Evolutionary conservation across 64 coral and sea anemone genomes (phyloP).

Genomic region (Dendronephthya gigantea): DNA sequence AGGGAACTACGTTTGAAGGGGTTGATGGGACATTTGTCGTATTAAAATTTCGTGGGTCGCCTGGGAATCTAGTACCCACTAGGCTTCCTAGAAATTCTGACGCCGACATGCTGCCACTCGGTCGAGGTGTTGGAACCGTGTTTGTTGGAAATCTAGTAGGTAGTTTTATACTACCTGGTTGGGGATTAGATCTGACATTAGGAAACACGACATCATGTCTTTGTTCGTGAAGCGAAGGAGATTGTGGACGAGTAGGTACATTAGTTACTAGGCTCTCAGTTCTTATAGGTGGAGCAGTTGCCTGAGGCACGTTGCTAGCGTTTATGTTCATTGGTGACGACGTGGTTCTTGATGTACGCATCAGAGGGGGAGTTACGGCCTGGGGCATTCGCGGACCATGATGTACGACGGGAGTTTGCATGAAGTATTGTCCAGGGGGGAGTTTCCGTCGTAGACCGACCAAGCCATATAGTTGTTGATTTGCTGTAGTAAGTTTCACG

Average conservation of each 20-base stretch:
- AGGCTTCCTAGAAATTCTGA: not conserved
- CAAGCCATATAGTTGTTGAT: slow-evolving; percentile 12
- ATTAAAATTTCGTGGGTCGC: not conserved
- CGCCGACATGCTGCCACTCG: not conserved
- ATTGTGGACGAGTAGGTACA: not conserved
- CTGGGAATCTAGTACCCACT: not conserved
- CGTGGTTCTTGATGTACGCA: not conserved
- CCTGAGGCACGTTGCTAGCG: not conserved
- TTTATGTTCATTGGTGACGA: not conserved
- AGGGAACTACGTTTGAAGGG: not conserved
- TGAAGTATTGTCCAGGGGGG: not conserved
- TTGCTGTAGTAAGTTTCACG: not conserved
- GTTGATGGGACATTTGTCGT: not conserved
- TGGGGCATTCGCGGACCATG: not conserved
- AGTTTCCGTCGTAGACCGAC: not conserved
- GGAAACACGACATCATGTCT: not conserved
- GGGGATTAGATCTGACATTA: not conserved
- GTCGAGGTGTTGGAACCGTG: not conserved
- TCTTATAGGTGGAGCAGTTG: not conserved
- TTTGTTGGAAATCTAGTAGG: not conserved
- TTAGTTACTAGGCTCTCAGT: not conserved
- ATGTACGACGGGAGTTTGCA: not conserved
- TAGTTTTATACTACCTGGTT: not conserved
- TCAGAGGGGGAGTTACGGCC: not conserved
- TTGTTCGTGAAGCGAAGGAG: not conserved